These are phyloP conservation scores for Fratercula arctica DNA, from an alignment of 2,797 vertebrate genomes.

Conservation along the genomic window DNA sequence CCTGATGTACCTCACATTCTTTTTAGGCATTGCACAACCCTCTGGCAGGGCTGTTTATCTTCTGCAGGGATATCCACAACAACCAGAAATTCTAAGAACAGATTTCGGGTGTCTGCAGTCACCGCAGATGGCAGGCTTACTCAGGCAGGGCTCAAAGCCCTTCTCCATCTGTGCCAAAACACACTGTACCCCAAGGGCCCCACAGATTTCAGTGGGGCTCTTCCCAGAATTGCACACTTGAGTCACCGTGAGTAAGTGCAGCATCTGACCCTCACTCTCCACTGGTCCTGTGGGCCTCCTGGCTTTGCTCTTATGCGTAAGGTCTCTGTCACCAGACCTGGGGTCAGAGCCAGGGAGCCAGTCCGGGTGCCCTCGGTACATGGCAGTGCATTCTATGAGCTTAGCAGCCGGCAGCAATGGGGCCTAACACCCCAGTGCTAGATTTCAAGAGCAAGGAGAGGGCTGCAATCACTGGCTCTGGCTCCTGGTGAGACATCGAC, in stretches of 20 bases:
- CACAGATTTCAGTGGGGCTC: not conserved
- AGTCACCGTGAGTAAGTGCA: not conserved
- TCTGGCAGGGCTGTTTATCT: not conserved
- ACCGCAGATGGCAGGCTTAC: not conserved
- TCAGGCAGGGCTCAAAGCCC: not conserved
- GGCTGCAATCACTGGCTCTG: not conserved
- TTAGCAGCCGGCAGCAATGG: accelerated
- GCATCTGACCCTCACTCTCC: not conserved
- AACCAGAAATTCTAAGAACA: not conserved
- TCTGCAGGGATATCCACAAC: not conserved
- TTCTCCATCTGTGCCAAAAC: accelerated
- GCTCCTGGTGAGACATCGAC: not conserved
- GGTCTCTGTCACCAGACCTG: not conserved
- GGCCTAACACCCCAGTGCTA: accelerated
- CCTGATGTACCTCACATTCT: accelerated
- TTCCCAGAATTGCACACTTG: not conserved
- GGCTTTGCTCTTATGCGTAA: not conserved
- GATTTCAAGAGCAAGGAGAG: not conserved
- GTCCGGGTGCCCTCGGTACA: accelerated
- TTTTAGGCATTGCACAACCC: not conserved
- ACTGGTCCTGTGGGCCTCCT: not conserved
- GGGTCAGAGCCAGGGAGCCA: not conserved
- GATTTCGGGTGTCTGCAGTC: not conserved
- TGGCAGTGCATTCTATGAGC: not conserved
- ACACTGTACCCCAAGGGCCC: not conserved